Percentiles rank a stretch among this genome's conserved stretches.
phyloP scores from a whole-genome alignment of 37 sponge, comb jelly and placozoan genomes.

The Oopsacas minuta region DNA sequence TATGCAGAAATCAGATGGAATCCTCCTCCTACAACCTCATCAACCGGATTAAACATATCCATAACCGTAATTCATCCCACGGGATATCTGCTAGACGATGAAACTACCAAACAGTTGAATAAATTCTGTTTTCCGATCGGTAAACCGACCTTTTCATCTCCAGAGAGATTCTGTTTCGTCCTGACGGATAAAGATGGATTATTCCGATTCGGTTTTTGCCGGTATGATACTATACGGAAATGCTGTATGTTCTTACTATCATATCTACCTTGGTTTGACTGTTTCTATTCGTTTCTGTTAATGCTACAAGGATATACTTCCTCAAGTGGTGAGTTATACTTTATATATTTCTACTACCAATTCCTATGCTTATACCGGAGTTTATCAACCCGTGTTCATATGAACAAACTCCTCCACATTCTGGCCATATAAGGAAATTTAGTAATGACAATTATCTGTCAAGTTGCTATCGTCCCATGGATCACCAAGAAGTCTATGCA shows the following conservation, averaged over 20 bases:
- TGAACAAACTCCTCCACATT: too few relatives aligned
- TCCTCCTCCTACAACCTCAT: not conserved
- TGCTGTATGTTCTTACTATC: slow-evolving; percentile 8
- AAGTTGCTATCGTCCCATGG: too few relatives aligned
- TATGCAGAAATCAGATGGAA: not conserved
- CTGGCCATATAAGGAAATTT: too few relatives aligned
- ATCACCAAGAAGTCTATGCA: too few relatives aligned
- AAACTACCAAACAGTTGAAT: not conserved
- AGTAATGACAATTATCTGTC: too few relatives aligned
- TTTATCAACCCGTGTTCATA: too few relatives aligned
- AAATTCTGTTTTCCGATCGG: slow-evolving; percentile 14
- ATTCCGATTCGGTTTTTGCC: not conserved
- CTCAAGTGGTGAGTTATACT: not conserved
- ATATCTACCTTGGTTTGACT: not conserved
- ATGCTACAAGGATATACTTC: not conserved
- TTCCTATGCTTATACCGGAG: too few relatives aligned
- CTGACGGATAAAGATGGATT: slow-evolving; percentile 4
- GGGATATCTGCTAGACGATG: not conserved
- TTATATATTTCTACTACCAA: too few relatives aligned
- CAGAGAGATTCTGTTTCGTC: slow-evolving; percentile 9
- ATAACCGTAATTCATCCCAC: not conserved
- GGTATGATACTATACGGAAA: not conserved
- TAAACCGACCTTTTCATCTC: not conserved
- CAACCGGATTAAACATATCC: not conserved
- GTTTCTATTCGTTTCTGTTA: not conserved